Evolutionary conservation across 2,888 invertebrate genomes (phyloP).

Genomic region (Andrena flavipes): DNA sequence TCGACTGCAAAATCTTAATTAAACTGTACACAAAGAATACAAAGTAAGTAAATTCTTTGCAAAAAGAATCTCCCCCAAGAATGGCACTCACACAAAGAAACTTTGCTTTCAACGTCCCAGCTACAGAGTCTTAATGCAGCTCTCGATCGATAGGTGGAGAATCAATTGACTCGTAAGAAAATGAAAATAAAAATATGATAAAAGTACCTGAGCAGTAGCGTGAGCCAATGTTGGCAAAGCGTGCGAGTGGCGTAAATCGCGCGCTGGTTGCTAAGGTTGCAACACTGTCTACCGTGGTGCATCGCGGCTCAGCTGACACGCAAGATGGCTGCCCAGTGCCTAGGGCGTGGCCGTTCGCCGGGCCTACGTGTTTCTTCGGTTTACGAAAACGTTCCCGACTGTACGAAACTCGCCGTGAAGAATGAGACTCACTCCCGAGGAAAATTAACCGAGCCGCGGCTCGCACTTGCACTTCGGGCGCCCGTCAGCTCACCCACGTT

Average conservation of each 20-base stretch:
- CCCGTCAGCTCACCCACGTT: slow-evolving; percentile 66
- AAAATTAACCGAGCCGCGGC: slow-evolving; percentile 66
- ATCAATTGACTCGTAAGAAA: not conserved
- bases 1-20: too few species aligned
- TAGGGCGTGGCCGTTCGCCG: slow-evolving; percentile 81
- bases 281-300: slow-evolving; percentile 80
- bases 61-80: not conserved
- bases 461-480: slow-evolving; percentile 69
- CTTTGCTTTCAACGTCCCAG: too few species aligned
- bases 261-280: slow-evolving; percentile 69
- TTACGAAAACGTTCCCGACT: slow-evolving; percentile 48
- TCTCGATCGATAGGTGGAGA: not conserved
- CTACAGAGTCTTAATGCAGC: not conserved
- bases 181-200: slow-evolving; percentile 45
- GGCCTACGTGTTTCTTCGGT: slow-evolving; percentile 55
- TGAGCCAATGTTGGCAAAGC: slow-evolving; percentile 68
- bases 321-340: slow-evolving; percentile 82
- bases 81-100: not conserved
- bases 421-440: slow-evolving; percentile 65
- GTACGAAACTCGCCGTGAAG: slow-evolving; percentile 57
- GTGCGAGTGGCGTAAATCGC: slow-evolving; percentile 34
- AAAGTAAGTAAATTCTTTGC: not conserved
- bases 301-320: slow-evolving; percentile 75
- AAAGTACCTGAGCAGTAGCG: slow-evolving; percentile 74
- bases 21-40: not conserved